Conservation (phyloP, 2,888 invertebrate species). For the Muschampia plurimacula region DNA sequence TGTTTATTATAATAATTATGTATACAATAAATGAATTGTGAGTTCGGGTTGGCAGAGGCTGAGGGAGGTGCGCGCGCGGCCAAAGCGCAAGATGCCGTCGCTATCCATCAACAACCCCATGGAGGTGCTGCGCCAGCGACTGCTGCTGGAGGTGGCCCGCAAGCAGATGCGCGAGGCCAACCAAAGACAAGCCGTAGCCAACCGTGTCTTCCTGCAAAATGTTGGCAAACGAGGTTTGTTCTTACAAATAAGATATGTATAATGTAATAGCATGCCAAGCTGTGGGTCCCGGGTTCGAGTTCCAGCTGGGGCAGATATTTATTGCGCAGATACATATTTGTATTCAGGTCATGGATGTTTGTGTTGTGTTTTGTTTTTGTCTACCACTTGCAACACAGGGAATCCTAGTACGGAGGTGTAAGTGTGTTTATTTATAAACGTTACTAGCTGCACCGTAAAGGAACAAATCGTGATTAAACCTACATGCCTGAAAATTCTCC, state of each 20-base stretch:
- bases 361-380: no score
- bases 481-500: no score
- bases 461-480: no score
- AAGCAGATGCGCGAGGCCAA: conserved; percentile 92
- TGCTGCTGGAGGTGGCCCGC: conserved; percentile 92
- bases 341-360: not conserved
- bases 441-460: no score
- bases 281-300: no score
- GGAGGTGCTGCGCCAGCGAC: conserved; percentile 92
- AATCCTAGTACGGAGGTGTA: no score
- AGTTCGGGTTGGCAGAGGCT: conserved; percentile 58
- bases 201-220: conserved; percentile 90
- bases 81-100: conserved; percentile 88
- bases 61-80: conserved; percentile 70
- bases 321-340: no score
- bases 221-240: conserved; percentile 89
- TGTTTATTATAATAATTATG: not conserved
- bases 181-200: conserved; percentile 89
- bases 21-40: not conserved
- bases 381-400: no score
- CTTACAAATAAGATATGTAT: not conserved
- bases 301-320: no score
- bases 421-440: no score
- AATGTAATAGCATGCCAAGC: no score
- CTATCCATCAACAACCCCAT: no score